Evolutionary conservation across 2,888 invertebrate species (phyloP).

Genomic region (Mesorhabditis belari): DNA sequence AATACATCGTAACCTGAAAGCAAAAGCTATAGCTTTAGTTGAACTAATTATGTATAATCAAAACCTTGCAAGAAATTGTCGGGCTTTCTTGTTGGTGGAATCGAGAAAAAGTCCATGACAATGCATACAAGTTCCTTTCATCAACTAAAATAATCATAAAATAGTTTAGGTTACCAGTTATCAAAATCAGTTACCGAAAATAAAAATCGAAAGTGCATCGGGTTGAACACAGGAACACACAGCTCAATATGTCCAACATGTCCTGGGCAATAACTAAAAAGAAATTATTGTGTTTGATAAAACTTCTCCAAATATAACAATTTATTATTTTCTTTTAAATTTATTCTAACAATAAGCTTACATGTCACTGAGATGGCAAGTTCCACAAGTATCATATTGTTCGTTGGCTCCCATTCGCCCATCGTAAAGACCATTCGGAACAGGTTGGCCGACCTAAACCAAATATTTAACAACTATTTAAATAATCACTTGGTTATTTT

Average conservation of each 20-base stretch:
- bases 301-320: background rate
- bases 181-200: background rate
- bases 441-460: slow-evolving; percentile 43
- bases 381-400: slow-evolving; percentile 32
- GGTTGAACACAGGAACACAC: slow-evolving; percentile 81
- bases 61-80: background rate
- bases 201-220: slow-evolving; percentile 70
- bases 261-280: slow-evolving; percentile 58
- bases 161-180: background rate
- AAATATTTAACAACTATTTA: background rate
- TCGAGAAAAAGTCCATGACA: slow-evolving; percentile 53
- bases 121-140: slow-evolving; percentile 57
- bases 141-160: slow-evolving; percentile 51
- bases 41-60: background rate
- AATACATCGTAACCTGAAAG: background rate
- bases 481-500: background rate
- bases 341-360: background rate
- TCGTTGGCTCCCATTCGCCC: slow-evolving; percentile 66
- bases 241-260: slow-evolving; percentile 91
- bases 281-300: slow-evolving; percentile 52
- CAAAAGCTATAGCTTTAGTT: background rate
- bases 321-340: background rate
- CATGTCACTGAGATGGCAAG: slow-evolving; percentile 26
- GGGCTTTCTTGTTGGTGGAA: background rate
- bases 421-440: slow-evolving; percentile 79